Conservation (phyloP, 30 jellyfish, hydroid and myxozoan species). For the Rhopilema esculentum region DNA sequence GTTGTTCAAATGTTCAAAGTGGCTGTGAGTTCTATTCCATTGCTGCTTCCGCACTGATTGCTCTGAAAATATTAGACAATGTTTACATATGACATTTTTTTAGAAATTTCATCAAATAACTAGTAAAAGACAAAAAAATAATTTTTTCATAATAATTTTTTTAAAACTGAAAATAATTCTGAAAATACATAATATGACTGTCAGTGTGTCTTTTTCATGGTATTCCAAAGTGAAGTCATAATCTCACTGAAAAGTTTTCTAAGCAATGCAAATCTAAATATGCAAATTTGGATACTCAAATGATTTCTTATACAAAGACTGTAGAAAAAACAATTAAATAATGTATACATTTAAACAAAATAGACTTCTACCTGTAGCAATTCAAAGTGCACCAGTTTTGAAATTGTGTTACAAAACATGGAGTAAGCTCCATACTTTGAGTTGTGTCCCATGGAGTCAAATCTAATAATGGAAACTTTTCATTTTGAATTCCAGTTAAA, state of each 20-base stretch:
- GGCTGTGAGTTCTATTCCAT: neutral
- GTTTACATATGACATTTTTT: neutral
- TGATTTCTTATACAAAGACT: neutral
- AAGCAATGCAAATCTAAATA: neutral
- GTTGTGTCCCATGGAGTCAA: conserved; percentile 15
- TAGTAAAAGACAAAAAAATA: neutral
- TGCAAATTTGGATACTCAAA: neutral
- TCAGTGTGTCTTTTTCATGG: conserved; percentile 32
- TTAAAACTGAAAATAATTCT: neutral
- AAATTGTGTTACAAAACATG: conserved; percentile 1
- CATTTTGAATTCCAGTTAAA: too few species aligned
- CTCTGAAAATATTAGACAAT: neutral
- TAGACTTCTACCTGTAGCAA: too few species aligned
- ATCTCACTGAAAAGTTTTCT: neutral
- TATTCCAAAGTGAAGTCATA: conserved; percentile 6
- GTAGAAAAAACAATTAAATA: neutral
- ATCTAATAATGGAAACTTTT: too few species aligned
- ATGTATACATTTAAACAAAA: neutral
- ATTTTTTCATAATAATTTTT: neutral
- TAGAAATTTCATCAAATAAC: neutral
- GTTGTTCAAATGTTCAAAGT: neutral
- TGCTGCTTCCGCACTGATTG: neutral
- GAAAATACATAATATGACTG: neutral
- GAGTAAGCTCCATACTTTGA: conserved; percentile 36
- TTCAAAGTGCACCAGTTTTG: too few species aligned